These are phyloP conservation scores for Zaprionus obscuricornis DNA, from an alignment of 2,888 invertebrate species.

Conservation along the genomic window DNA sequence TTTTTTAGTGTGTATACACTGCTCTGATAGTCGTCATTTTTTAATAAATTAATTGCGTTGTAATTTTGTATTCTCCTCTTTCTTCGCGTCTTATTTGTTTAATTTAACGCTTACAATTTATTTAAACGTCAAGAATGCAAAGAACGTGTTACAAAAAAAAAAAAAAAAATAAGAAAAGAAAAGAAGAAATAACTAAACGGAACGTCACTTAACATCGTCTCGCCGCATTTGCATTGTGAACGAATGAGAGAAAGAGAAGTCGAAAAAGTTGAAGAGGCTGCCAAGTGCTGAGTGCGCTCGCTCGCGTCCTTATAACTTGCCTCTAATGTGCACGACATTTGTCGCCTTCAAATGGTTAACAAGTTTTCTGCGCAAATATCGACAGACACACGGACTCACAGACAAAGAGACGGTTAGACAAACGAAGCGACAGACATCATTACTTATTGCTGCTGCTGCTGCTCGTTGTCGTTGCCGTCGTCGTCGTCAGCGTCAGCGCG, in stretches of 20 bases:
- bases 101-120: constrained; percentile 29
- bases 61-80: background rate
- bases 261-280: constrained; percentile 25
- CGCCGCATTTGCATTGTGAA: constrained; percentile 2
- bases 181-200: constrained; percentile 5
- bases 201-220: constrained; percentile 22
- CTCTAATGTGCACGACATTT: constrained; percentile 63
- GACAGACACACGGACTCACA: constrained; percentile 48
- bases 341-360: constrained; percentile 73
- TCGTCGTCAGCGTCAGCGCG: too few relatives aligned
- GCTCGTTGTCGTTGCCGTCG: too few relatives aligned
- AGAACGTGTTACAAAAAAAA: constrained; percentile 7
- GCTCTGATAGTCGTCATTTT: too few relatives aligned
- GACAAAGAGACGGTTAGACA: constrained; percentile 31
- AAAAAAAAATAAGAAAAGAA: too few relatives aligned
- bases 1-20: too few relatives aligned
- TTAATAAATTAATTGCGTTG: too few relatives aligned
- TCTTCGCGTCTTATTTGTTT: constrained; percentile 18
- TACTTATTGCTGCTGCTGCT: constrained; percentile 53
- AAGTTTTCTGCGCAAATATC: constrained; percentile 69
- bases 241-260: background rate
- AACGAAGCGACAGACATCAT: constrained; percentile 66
- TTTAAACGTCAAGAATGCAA: constrained; percentile 21
- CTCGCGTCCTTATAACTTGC: constrained; percentile 39
- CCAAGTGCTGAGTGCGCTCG: constrained; percentile 33